Percentiles rank a stretch among this genome's conserved stretches.
Conservation (phyloP, 2,888 invertebrate species). For the Julus scanicus region DNA sequence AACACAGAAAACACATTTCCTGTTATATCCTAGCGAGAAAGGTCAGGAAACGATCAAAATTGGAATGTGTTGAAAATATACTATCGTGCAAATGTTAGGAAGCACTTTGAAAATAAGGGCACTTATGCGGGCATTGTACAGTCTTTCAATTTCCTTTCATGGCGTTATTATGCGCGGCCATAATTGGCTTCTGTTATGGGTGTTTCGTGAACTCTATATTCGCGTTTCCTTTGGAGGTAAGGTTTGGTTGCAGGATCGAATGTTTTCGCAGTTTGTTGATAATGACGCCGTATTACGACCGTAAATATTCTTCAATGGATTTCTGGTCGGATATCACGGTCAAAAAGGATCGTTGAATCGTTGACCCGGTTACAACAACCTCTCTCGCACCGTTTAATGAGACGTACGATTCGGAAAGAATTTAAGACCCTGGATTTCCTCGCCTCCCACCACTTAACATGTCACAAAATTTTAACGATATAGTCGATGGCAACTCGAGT, state of each 20-base stretch:
- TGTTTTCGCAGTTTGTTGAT: constrained; percentile 15
- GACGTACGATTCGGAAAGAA: constrained; percentile 14
- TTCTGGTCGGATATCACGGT: background rate
- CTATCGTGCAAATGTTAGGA: background rate
- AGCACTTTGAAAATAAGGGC: too few relatives aligned
- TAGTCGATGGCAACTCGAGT: background rate
- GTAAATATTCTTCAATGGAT: constrained; percentile 8
- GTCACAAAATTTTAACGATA: constrained; percentile 1
- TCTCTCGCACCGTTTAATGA: constrained; percentile 1
- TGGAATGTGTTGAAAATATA: too few relatives aligned
- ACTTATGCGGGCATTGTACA: background rate
- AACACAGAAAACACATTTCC: too few relatives aligned
- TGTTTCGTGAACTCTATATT: background rate
- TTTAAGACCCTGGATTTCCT: background rate
- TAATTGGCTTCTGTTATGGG: background rate
- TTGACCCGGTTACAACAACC: constrained; percentile 14
- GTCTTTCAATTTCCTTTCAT: background rate
- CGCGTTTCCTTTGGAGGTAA: too few relatives aligned
- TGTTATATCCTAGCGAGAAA: too few relatives aligned
- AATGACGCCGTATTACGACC: constrained; percentile 7
- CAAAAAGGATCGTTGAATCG: background rate
- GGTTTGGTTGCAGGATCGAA: background rate
- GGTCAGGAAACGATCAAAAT: too few relatives aligned
- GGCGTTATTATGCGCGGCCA: background rate
- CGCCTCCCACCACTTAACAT: constrained; percentile 39